Evolutionary conservation across 2,888 invertebrate species (phyloP).

Genomic region (Saturnia japonica): DNA sequence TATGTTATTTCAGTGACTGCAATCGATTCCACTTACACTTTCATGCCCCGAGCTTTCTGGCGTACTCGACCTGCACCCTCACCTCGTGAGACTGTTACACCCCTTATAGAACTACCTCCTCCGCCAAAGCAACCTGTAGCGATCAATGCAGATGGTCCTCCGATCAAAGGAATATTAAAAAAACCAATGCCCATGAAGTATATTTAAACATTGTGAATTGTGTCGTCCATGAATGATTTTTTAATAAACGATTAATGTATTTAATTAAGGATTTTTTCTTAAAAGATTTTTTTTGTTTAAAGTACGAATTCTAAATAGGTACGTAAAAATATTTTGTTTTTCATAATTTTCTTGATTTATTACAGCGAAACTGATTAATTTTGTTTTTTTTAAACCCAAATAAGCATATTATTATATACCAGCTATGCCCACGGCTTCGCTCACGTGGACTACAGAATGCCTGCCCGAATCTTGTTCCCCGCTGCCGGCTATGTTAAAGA

Average conservation of each 20-base stretch:
- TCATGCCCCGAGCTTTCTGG: conserved; percentile 63
- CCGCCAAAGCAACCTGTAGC: conserved; percentile 43
- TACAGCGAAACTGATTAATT: neutral
- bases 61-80: conserved; percentile 41
- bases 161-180: conserved; percentile 72
- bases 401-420: too few species aligned
- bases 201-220: conserved; percentile 43
- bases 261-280: neutral
- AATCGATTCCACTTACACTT: conserved; percentile 63
- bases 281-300: neutral
- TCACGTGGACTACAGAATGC: too few species aligned
- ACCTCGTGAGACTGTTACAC: conserved; percentile 42
- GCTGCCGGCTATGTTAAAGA: too few species aligned
- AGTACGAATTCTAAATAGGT: neutral
- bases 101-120: conserved; percentile 57
- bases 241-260: neutral
- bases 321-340: neutral
- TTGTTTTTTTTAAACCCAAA: too few species aligned
- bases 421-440: too few species aligned
- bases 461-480: too few species aligned
- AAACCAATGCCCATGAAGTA: conserved; percentile 78
- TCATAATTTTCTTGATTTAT: neutral
- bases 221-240: neutral
- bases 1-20: conserved; percentile 49
- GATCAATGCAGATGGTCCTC: conserved; percentile 35